Evolutionary conservation across 2,113 vertebrate genomes (phyloP), one percentile per base, ranked within the genome.

Genomic region (Sturnus vulgaris): DNA sequence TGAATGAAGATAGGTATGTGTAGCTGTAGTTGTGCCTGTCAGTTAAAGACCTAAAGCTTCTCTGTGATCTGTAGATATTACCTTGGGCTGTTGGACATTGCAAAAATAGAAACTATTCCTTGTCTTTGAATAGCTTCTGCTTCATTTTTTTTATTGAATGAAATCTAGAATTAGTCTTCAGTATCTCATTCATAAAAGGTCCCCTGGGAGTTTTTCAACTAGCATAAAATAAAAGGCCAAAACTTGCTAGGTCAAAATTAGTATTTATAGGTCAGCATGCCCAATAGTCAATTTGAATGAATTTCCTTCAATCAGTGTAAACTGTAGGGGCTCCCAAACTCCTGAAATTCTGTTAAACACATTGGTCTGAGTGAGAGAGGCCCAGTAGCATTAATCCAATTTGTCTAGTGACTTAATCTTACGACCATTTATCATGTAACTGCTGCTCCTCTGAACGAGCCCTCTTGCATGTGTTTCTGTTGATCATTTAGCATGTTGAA

Each of bases 381-480:
- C 76, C 85, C 53, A 81, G 57, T 27, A 82, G 40, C 75, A 37
- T 65, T 82, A 86, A 86, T 94, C 82, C 86, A 88, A 3, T 95
- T 95, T 88, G 72, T 90, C 31, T 82, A 75, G 82, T 82, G 88
- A 71, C 76, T 95, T 93, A 77, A 80, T 92, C 52, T 78, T 93
- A 30, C 52, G 84, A 64, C 40, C 24, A 15, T 86, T 86, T 88
- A 60, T 68, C 73, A 20, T 68, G 16, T 35, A 93, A 60, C 68
- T 88, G 52, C 50, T 66, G 60, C 65, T 94, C 3, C 18, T 81
- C 72, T 86, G 65, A 71, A 71, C 24, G 6, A 81, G 16, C 25
- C 37, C 57, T 27, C 22, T 56, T 90, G 60, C 17, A 13, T 25
- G 33, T 44, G 31, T 65, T 90, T 92, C 72, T 94, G 44, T 46